Evolutionary conservation across 1,140 invertebrate species (phyloP), one percentile per base, ranked within the genome.

Genomic region (Protaetia brevitarsis): DNA sequence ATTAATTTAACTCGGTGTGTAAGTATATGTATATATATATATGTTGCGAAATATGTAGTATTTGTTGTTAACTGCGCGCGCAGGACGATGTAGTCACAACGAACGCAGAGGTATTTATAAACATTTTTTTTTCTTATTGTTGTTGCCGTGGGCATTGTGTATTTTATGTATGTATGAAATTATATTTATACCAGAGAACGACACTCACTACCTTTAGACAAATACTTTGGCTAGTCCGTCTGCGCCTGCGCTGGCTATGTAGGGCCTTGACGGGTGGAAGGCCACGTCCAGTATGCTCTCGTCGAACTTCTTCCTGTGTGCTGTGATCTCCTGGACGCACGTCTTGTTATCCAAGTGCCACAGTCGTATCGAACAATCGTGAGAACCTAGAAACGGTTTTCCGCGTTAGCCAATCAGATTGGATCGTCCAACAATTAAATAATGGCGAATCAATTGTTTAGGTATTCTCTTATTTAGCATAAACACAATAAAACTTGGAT

Each of bases 331-430:
- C 83, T 99, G 96, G 71, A 99, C 94, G 85, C 97, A 98, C 62
- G 95, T 97, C 81, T 96, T 96, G 82, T 93, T 97, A 82, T 99
- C 97, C 81, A 99, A 89, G 84, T 98, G 96, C 97, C 97, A 99
- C 75, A 99, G 87, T 79, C 97, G 88, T 82, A 99, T 95, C 79
- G 96, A 98, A 85, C 96, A 98, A 82, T 99, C 97, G 82, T 99
- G 97, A 82, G 85, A 87, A 74, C 91, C 91, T 93, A 74, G 11
- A 51, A 51, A 11, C 26, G 19, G 19, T 41, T 16, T 8, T 34
- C 1, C 13, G 8, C 13, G 8, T 6, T 34, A 2, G 13, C 1
- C 31, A 34, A 34, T 11, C 1, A 5, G n/a, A n/a, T n/a, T n/a
- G n/a, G n/a, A n/a, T n/a, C n/a, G n/a, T n/a, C n/a, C n/a, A n/a